Conservation (phyloP, 30 jellyfish, hydroid and myxozoan genomes). For the Morbakka virulenta region DNA sequence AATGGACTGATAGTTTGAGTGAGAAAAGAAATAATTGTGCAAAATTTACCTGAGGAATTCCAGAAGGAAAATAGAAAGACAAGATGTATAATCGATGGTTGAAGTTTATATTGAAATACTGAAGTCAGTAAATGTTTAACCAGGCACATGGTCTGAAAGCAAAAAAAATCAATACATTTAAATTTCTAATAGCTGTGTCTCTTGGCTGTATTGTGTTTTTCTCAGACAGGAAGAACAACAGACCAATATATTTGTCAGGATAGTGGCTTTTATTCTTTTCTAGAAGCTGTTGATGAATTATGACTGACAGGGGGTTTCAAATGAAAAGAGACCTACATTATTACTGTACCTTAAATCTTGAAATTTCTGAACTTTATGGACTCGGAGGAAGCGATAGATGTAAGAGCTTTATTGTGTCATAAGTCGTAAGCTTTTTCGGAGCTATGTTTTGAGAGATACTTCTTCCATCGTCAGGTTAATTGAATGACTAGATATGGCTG, state of each 20-base stretch:
- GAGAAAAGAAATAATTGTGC: too few relatives aligned
- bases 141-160: slow-evolving; percentile 77
- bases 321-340: slow-evolving; percentile 48
- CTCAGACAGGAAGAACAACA: slow-evolving; percentile 56
- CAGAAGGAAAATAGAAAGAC: slow-evolving; percentile 3
- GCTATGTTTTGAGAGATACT: too few relatives aligned
- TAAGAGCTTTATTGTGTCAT: too few relatives aligned
- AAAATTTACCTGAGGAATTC: slow-evolving; percentile 40
- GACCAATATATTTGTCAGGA: slow-evolving; percentile 38
- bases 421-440: too few relatives aligned
- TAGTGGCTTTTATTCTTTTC: slow-evolving; percentile 52
- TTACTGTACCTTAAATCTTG: not conserved
- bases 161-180: slow-evolving; percentile 59
- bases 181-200: slow-evolving; percentile 45
- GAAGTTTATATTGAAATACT: slow-evolving; percentile 55
- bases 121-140: slow-evolving; percentile 44
- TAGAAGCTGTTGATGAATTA: slow-evolving; percentile 57
- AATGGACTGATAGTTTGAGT: slow-evolving; percentile 37
- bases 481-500: too few relatives aligned
- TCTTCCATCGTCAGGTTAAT: too few relatives aligned
- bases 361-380: too few relatives aligned
- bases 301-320: slow-evolving; percentile 74
- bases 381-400: too few relatives aligned
- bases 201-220: slow-evolving; percentile 53
- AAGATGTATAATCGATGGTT: slow-evolving; percentile 55